Evolutionary conservation across 2,113 vertebrate genomes (phyloP), one percentile per base, ranked within the genome.

Genomic region (Choloepus hoffmanni): DNA sequence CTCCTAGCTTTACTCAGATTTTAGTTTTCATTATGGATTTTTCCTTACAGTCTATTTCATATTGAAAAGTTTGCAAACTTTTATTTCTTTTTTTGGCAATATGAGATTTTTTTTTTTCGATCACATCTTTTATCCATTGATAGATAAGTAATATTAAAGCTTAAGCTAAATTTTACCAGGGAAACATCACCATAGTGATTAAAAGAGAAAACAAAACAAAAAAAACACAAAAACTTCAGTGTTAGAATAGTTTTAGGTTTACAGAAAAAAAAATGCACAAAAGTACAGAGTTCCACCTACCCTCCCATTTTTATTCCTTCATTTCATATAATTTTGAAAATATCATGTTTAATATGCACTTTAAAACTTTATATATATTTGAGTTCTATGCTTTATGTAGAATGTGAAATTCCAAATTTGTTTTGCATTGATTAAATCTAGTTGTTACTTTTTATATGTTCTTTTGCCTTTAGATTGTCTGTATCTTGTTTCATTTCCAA

Each of bases 371-470:
- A 21, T 87, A 16, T 63, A 12, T 78, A 55, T 89, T 83, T 85
- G 50, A 96, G 50, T 85, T 93, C 23, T 97, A 21, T 95, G 15
- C 74, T 92, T 94, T 93, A 55, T 95, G 8, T 89, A 85, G 24
- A 79, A 15, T 90, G 8, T 96, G 48, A 92, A 90, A 84, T 93
- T 91, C 13, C 78, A 48, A 33, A 55, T 90, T 92, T 96, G 21
- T 95, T 86, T 93, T 85, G 16, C n/a, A 95, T 74, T 88, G 40
- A 55, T 94, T 92, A 93, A 81, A 36, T 24, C 70, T 76, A 83
- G 33, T 85, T 91, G 53, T 81, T 92, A n/a, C n/a, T 95, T 40
- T 91, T 95, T 36, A 60, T 63, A 50, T 95, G n/a, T 85, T 95
- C 33, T 70, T 94, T 96, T 97, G 55, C 72, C 14, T 87, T 10